These are phyloP conservation scores for Gila orcuttii DNA, from an alignment of 2,113 vertebrate genomes.

Conservation along the genomic window DNA sequence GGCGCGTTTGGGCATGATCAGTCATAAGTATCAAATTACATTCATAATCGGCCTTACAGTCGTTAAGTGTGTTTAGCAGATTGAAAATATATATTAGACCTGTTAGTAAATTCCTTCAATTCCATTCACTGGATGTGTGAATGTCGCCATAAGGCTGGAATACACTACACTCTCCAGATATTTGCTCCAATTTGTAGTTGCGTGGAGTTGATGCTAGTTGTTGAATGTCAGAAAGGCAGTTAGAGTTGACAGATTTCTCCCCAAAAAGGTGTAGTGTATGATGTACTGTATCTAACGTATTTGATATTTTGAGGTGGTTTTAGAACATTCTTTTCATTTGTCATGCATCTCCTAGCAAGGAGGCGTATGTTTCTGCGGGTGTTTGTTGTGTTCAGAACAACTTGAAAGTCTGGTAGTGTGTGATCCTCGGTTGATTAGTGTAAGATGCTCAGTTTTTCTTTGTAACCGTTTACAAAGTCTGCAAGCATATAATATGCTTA, in stretches of 20 bases:
- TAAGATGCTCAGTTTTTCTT: background rate
- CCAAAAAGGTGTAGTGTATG: background rate
- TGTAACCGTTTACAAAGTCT: background rate
- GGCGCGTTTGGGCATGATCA: no score
- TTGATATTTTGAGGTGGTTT: background rate
- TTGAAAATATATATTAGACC: background rate
- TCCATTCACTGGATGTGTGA: no score
- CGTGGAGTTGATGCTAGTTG: background rate
- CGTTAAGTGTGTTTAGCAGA: background rate
- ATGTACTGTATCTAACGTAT: background rate
- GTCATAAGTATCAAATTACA: no score
- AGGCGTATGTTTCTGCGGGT: no score
- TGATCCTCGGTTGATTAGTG: background rate
- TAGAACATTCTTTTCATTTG: background rate
- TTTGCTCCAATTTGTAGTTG: background rate
- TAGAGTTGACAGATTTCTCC: background rate
- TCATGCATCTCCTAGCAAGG: background rate
- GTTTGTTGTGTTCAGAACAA: background rate
- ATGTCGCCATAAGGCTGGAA: background rate
- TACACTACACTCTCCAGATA: background rate
- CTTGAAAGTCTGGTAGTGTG: background rate
- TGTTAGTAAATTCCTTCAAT: background rate
- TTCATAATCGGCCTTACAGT: no score
- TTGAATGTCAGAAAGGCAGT: background rate
- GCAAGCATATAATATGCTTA: background rate